Percentiles rank a stretch among this genome's conserved stretches.
phyloP scores from a whole-genome alignment of 2,797 vertebrate genomes.

The Clarias laeviceps region DNA sequence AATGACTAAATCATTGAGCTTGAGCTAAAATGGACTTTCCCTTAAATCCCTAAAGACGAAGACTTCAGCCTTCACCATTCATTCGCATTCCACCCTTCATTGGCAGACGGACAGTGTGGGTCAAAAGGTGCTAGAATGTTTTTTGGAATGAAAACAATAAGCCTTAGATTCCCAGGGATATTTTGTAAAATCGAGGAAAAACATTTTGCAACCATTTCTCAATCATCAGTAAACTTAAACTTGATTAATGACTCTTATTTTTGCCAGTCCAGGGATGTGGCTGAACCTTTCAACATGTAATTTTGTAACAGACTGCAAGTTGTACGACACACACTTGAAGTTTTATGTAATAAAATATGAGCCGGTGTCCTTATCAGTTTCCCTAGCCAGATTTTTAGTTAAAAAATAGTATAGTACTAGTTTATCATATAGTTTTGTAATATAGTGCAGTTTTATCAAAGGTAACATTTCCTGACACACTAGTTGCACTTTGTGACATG shows the following conservation, averaged over 20 bases:
- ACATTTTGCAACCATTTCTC: background rate
- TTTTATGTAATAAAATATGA: background rate
- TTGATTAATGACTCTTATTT: background rate
- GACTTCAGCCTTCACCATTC: constrained; percentile 6
- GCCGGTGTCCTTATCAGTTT: background rate
- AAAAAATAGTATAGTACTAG: too few relatives aligned
- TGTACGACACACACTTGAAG: too few relatives aligned
- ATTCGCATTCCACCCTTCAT: constrained; percentile 26
- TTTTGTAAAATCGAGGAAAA: background rate
- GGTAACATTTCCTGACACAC: too few relatives aligned
- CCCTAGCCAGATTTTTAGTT: too few relatives aligned
- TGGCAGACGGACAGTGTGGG: constrained; percentile 27
- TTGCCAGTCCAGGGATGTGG: background rate
- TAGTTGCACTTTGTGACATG: too few relatives aligned
- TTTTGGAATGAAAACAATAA: constrained; percentile 28
- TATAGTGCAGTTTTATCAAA: too few relatives aligned
- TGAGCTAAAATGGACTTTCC: background rate
- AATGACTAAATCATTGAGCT: background rate
- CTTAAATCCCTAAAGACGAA: background rate
- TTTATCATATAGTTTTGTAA: too few relatives aligned
- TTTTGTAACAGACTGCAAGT: too few relatives aligned
- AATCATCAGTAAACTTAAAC: background rate
- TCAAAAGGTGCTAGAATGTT: constrained; percentile 43
- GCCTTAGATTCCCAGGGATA: background rate
- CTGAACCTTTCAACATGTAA: background rate